These are phyloP conservation scores for Hippolais icterina DNA, from an alignment of 2,113 vertebrate genomes.

Conservation along the genomic window DNA sequence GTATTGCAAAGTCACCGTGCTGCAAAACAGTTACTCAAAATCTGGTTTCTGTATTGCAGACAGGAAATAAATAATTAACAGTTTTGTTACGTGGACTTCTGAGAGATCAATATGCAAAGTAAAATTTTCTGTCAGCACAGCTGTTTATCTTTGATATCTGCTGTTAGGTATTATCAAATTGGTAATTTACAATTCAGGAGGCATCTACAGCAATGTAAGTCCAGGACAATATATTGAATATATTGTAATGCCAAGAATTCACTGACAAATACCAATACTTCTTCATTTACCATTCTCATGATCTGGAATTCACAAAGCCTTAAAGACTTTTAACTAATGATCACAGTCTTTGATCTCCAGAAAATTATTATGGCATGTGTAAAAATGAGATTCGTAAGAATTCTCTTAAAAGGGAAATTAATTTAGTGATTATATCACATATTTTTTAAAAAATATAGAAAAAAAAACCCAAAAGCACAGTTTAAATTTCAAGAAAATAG, in stretches of 20 bases:
- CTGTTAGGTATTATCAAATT: background rate
- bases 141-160: background rate
- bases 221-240: background rate
- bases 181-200: background rate
- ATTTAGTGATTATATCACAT: background rate
- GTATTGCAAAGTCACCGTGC: background rate
- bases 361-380: background rate
- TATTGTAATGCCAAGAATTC: background rate
- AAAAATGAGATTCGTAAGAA: slow-evolving; percentile 30
- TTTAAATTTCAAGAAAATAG: slow-evolving; percentile 54
- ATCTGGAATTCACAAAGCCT: background rate
- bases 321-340: background rate
- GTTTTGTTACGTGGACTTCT: background rate
- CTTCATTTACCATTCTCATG: background rate
- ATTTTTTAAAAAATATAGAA: background rate
- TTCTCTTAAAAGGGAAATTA: slow-evolving; percentile 7
- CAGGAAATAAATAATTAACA: background rate
- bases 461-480: background rate
- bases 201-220: background rate
- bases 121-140: background rate
- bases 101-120: background rate
- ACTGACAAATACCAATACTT: background rate
- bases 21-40: background rate
- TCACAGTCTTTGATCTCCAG: background rate
- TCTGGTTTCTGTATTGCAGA: background rate